A percentile compares a stretch with the other conserved stretches of the same genome.
Evolutionary conservation across 2,888 invertebrate genomes (phyloP).

Genomic region (Sphaerophoria taeniata): DNA sequence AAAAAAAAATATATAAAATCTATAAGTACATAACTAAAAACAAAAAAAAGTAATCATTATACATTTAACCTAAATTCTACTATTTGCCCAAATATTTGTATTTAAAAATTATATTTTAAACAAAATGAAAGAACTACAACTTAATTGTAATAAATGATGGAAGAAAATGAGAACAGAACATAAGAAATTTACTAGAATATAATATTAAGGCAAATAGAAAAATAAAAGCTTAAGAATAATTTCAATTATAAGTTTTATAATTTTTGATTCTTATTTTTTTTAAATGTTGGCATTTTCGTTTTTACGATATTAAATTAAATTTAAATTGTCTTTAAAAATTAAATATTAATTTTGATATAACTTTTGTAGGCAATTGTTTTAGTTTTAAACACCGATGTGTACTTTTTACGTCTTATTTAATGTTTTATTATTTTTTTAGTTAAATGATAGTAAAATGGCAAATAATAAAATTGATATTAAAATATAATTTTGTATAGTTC

Average conservation of each 20-base stretch:
- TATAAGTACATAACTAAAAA: conserved; percentile 1
- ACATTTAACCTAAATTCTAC: conserved; percentile 49
- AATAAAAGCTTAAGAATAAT: conserved; percentile 12
- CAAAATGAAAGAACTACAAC: conserved; percentile 56
- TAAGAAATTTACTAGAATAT: conserved; percentile 58
- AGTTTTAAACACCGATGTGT: conserved; percentile 23
- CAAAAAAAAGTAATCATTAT: conserved; percentile 29
- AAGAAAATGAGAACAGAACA: conserved; percentile 40
- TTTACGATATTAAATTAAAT: conserved; percentile 14
- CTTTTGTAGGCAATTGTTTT: conserved; percentile 36
- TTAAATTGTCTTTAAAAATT: conserved; percentile 15
- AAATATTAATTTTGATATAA: conserved; percentile 31
- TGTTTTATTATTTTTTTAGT: conserved; percentile 12
- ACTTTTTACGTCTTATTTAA: conserved; percentile 21
- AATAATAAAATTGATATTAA: conserved; percentile 63
- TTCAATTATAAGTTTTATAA: conserved; percentile 12
- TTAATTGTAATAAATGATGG: conserved; percentile 58
- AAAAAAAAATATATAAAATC: too few species aligned
- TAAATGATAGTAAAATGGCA: conserved; percentile 13
- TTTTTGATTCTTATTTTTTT: conserved; percentile 2
- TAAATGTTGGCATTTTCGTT: conserved; percentile 48
- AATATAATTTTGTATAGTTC: conserved; percentile 32
- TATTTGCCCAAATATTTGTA: conserved; percentile 70
- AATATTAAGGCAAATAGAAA: conserved; percentile 55
- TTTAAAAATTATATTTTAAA: conserved; percentile 37